A percentile compares a stretch with the other conserved stretches of the same genome.
Conservation (phyloP, 2,888 invertebrate genomes). For the Gastracanthus pulcherrimus region DNA sequence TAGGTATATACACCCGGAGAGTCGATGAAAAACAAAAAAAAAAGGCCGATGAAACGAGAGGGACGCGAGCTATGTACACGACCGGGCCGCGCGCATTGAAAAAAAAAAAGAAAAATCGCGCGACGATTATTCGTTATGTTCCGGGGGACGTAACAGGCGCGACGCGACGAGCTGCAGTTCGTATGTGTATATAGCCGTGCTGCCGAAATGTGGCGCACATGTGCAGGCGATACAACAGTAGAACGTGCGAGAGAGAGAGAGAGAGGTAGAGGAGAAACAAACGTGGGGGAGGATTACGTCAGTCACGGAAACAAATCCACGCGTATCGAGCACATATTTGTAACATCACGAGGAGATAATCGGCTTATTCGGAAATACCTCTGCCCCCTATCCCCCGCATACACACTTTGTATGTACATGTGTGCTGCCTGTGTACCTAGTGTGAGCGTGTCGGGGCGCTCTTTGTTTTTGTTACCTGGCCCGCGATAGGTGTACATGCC, state of each 20-base stretch:
- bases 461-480: slow-evolving; percentile 45
- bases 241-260: not conserved
- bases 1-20: not conserved
- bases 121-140: slow-evolving; percentile 49
- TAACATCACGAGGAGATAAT: slow-evolving; percentile 52
- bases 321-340: slow-evolving; percentile 54
- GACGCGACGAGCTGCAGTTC: not conserved
- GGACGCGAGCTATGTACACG: too few species aligned
- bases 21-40: slow-evolving; percentile 25
- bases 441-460: slow-evolving; percentile 33
- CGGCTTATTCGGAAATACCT: slow-evolving; percentile 49
- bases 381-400: too few species aligned
- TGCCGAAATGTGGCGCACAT: not conserved
- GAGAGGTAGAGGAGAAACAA: too few species aligned
- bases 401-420: not conserved
- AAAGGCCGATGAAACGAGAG: too few species aligned
- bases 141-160: slow-evolving; percentile 16
- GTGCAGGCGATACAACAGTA: too few species aligned
- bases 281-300: slow-evolving; percentile 45
- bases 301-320: slow-evolving; percentile 51
- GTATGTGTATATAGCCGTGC: too few species aligned
- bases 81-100: not conserved
- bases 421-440: too few species aligned
- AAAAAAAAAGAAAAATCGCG: slow-evolving; percentile 8
- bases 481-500: too few species aligned